Percentiles rank a stretch among this genome's conserved stretches.
phyloP scores from a whole-genome alignment of 1,140 invertebrate species.

The Papilio polytes region DNA sequence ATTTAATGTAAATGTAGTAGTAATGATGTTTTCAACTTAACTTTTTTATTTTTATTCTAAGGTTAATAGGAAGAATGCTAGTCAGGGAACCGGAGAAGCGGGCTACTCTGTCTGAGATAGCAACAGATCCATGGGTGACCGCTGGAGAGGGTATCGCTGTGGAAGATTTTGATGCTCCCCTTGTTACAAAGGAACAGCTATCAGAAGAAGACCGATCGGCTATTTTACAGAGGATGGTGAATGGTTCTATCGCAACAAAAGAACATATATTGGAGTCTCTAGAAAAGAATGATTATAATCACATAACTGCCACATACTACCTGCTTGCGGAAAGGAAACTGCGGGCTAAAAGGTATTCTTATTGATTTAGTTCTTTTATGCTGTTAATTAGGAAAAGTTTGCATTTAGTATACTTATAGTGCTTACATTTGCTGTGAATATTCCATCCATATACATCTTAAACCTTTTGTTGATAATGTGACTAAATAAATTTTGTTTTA shows the following conservation, averaged over 20 bases:
- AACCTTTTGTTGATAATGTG: too few relatives aligned
- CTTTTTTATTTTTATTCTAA: constrained; percentile 71
- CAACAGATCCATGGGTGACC: constrained; percentile 94
- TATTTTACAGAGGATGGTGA: constrained; percentile 98
- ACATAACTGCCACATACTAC: constrained; percentile 99
- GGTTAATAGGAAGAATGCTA: constrained; percentile 96
- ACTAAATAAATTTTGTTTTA: too few relatives aligned
- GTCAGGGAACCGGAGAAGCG: constrained; percentile 96
- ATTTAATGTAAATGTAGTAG: constrained; percentile 1
- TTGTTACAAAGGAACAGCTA: constrained; percentile 77
- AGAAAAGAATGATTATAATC: constrained; percentile 98
- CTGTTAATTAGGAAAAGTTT: too few relatives aligned
- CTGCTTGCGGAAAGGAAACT: constrained; percentile 97
- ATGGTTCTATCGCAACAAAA: constrained; percentile 96
- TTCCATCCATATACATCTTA: too few relatives aligned
- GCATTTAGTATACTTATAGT: too few relatives aligned
- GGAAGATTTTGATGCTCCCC: constrained; percentile 75
- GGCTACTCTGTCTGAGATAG: constrained; percentile 94
- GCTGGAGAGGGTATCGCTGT: constrained; percentile 80
- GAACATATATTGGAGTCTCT: constrained; percentile 96
- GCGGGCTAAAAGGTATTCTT: constrained; percentile 85
- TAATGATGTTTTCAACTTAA: constrained; percentile 21
- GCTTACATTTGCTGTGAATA: too few relatives aligned
- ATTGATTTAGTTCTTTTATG: background rate
- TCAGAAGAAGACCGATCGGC: constrained; percentile 95